Percentiles rank a stretch among this genome's conserved stretches.
Conservation (phyloP, 2,888 invertebrate genomes). For the Philaethria dido region DNA sequence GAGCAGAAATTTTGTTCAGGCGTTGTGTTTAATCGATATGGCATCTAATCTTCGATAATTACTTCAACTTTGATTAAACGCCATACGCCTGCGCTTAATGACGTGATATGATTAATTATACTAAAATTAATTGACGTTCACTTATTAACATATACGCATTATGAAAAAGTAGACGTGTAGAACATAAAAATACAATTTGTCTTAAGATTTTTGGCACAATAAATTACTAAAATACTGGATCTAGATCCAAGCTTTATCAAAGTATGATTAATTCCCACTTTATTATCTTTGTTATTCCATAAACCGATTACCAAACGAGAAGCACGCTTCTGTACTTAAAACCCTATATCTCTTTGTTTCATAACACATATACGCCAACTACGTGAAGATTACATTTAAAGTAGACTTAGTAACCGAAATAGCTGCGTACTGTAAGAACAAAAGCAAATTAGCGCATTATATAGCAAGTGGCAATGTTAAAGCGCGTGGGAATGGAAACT, state of each 20-base stretch:
- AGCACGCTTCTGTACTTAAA: slow-evolving; percentile 28
- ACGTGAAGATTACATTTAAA: slow-evolving; percentile 58
- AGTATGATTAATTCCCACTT: neutral
- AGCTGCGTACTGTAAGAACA: slow-evolving; percentile 64
- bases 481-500: slow-evolving; percentile 66
- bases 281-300: slow-evolving; percentile 21
- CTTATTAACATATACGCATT: neutral
- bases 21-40: slow-evolving; percentile 66
- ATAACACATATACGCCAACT: slow-evolving; percentile 50
- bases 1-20: slow-evolving; percentile 60
- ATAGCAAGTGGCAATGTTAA: slow-evolving; percentile 52
- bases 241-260: neutral
- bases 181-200: neutral
- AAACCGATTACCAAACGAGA: slow-evolving; percentile 34
- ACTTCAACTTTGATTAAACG: slow-evolving; percentile 58
- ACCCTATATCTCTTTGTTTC: slow-evolving; percentile 38
- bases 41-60: slow-evolving; percentile 61
- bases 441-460: slow-evolving; percentile 71
- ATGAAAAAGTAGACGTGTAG: neutral
- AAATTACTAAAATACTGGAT: too few species aligned
- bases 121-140: slow-evolving; percentile 7
- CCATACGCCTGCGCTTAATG: slow-evolving; percentile 48
- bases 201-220: neutral
- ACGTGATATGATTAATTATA: slow-evolving; percentile 29
- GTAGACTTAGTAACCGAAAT: slow-evolving; percentile 61